phyloP scores from a whole-genome alignment of 1,140 invertebrate species.

The Psilanteris sp. region DNA sequence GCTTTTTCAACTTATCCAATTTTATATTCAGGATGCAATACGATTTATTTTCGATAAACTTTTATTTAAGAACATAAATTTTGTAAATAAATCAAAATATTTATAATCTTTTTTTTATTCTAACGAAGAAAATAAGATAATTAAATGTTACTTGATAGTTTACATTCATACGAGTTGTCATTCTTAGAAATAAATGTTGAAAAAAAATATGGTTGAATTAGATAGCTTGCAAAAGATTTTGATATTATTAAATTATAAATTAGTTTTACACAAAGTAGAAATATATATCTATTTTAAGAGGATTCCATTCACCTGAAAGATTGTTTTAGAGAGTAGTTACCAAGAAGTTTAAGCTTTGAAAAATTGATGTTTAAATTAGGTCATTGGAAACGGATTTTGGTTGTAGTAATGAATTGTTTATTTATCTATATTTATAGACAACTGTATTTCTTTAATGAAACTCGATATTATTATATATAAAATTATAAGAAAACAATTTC shows the following conservation, averaged over 20 bases:
- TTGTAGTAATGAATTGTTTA: conserved; percentile 1
- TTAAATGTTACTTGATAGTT: neutral
- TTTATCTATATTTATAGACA: too few species aligned
- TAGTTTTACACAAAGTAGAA: conserved; percentile 1
- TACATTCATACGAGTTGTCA: too few species aligned
- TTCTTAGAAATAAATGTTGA: too few species aligned
- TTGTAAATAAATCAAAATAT: too few species aligned
- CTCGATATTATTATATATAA: too few species aligned
- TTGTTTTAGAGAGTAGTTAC: neutral
- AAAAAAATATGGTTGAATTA: too few species aligned
- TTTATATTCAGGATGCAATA: conserved; percentile 1
- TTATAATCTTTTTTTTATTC: too few species aligned
- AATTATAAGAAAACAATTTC: too few species aligned
- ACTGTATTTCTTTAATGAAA: too few species aligned
- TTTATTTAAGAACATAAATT: too few species aligned
- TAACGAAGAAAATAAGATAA: too few species aligned
- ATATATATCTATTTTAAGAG: conserved; percentile 2
- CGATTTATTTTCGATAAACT: conserved; percentile 2
- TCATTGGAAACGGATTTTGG: neutral
- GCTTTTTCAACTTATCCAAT: conserved; percentile 12
- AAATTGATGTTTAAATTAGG: neutral
- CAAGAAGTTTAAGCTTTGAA: neutral
- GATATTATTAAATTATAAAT: neutral
- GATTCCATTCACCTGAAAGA: neutral
- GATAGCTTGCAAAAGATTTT: too few species aligned